phyloP scores from a whole-genome alignment of 2,888 invertebrate genomes.

The Philopedon plagiatum region DNA sequence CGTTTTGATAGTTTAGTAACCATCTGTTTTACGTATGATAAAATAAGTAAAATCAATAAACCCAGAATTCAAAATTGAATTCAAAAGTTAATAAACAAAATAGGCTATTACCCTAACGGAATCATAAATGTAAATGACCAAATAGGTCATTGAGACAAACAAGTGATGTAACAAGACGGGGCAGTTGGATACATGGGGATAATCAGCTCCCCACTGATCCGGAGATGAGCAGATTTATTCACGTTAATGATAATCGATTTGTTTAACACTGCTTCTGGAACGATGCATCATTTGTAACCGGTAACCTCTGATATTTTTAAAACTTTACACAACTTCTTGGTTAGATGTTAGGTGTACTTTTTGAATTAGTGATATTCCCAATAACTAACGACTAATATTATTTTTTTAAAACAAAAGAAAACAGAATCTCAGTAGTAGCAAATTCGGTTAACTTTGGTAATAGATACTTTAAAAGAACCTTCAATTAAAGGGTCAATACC shows the following conservation, averaged over 20 bases:
- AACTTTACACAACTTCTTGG: background rate
- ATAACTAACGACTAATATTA: too few species aligned
- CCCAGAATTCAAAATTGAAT: background rate
- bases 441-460: too few species aligned
- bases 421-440: too few species aligned
- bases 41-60: background rate
- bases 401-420: too few species aligned
- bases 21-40: too few species aligned
- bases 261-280: constrained; percentile 28
- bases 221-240: constrained; percentile 43
- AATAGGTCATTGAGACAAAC: constrained; percentile 34
- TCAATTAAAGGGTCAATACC: too few species aligned
- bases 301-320: constrained; percentile 8
- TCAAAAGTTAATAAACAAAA: constrained; percentile 2
- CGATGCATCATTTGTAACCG: constrained; percentile 10
- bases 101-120: constrained; percentile 7
- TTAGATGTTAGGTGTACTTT: background rate
- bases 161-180: constrained; percentile 41
- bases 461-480: too few species aligned
- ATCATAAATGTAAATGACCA: constrained; percentile 32
- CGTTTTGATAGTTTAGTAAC: too few species aligned
- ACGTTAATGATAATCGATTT: constrained; percentile 42
- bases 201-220: constrained; percentile 57
- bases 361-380: too few species aligned
- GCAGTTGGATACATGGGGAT: constrained; percentile 50